phyloP scores from a whole-genome alignment of 1,140 invertebrate genomes.

The Heliconius melpomene region DNA sequence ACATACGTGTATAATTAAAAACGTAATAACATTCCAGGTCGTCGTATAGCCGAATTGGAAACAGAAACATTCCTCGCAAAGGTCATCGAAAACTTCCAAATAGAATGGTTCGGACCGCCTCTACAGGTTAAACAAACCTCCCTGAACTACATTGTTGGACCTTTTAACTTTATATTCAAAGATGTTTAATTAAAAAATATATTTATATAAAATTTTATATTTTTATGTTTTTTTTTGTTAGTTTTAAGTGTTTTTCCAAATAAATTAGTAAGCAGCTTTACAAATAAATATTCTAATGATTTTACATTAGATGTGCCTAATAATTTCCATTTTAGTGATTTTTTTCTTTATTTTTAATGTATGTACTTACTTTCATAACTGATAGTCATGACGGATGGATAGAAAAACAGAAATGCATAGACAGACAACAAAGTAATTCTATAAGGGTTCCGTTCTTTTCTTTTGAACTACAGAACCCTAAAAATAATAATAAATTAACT shows the following conservation, averaged over 20 bases:
- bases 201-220: background rate
- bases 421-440: no score
- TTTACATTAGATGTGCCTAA: no score
- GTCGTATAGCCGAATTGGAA: conserved; percentile 87
- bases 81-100: conserved; percentile 82
- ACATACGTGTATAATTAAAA: conserved; percentile 5
- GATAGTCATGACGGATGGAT: no score
- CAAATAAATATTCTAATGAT: no score
- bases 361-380: no score
- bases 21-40: conserved; percentile 59
- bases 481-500: no score
- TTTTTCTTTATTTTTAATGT: no score
- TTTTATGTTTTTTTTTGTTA: background rate
- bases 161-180: conserved; percentile 73
- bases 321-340: no score
- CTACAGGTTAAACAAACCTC: conserved; percentile 48
- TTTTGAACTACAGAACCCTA: no score
- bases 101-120: conserved; percentile 79
- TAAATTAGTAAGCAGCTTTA: no score
- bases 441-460: no score
- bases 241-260: background rate
- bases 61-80: conserved; percentile 84
- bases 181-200: conserved; percentile 46
- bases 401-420: no score
- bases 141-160: conserved; percentile 64